A percentile compares a stretch with the other conserved stretches of the same genome.
phyloP scores from a whole-genome alignment of 2,113 vertebrate species.

The Sapayoa aenigma region DNA sequence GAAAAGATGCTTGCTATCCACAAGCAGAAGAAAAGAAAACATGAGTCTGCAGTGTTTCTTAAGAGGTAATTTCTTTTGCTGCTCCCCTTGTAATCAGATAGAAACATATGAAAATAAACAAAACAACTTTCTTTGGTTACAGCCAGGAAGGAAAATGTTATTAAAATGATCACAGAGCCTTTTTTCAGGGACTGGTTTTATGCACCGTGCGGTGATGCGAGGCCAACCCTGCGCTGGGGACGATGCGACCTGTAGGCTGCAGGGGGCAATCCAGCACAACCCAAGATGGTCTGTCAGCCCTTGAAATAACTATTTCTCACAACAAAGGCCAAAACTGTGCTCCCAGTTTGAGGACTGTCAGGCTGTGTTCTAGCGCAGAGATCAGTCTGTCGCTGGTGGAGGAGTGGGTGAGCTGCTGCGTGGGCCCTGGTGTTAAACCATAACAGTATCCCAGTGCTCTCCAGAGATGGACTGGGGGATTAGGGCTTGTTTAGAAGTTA shows the following conservation, averaged over 20 bases:
- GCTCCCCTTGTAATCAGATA: background rate
- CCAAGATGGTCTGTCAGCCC: background rate
- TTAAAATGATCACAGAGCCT: background rate
- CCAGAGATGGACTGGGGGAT: background rate
- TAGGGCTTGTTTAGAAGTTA: background rate
- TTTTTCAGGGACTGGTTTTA: background rate
- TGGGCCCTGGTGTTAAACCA: background rate
- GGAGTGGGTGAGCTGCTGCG: background rate
- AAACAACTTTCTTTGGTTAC: background rate
- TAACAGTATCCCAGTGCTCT: background rate
- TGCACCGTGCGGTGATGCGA: accelerated
- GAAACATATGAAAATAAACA: slow-evolving; percentile 32
- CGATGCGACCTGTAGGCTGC: slow-evolving; percentile 14
- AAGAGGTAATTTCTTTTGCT: slow-evolving; percentile 36
- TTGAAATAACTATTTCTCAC: background rate
- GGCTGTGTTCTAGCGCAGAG: slow-evolving; percentile 37
- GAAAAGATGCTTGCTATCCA: slow-evolving; percentile 18
- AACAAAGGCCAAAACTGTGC: slow-evolving; percentile 67
- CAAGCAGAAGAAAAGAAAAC: background rate
- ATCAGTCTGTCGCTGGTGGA: background rate
- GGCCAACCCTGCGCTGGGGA: background rate
- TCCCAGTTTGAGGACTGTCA: slow-evolving; percentile 25
- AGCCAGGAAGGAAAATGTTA: background rate
- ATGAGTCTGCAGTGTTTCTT: background rate
- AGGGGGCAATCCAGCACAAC: slow-evolving; percentile 76